Base-by-base conservation (phyloP, 2,888 invertebrate species). In the Byasa hedistus region DNA sequence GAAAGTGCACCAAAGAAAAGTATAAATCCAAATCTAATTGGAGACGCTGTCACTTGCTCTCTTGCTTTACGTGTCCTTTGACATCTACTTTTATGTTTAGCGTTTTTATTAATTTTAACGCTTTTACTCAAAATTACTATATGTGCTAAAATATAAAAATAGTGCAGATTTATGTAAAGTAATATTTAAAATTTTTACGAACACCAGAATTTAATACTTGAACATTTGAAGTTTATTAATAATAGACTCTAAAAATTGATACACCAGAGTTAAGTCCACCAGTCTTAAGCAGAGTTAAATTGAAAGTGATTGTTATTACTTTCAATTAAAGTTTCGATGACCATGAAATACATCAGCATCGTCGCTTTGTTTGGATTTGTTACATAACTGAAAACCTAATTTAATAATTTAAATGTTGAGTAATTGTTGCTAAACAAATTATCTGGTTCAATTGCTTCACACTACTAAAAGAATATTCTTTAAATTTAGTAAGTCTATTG, bases 1-100 rank as follows among this genome's bases (percentile, higher is more conserved):
- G 66, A 66, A 66, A 62, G 66, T 66, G 39, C 54, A 21, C 57
- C 27, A 52, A 22, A 22, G 36, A 22, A 52, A 52, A 57, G 57
- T 21, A 27, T 17, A 22, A 48, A 17, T 27, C 32, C 60, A 24
- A 23, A 59, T 44, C 36, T 48, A 19, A 48, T 22, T 22, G 24
- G 48, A 59, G 44, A 48, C 59, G 44, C 59, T 59, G 24, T 44
- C 59, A 48, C 59, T 59, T 59, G 23, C 24, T 12, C 19, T 22
- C 48, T 36, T 32, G 27, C 27, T 19, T 56, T 56, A 19, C 24
- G 2, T 23, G n/a, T 24, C 55, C 23, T 21, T 1, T 15, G 44
- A 44, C 17, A 4, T 44, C 44, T 19, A 15, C 44, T 44, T 44
- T 44, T 17, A 15, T 44, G 44, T 44, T 44, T 44, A 17, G 3